Evolutionary conservation across 2,797 vertebrate genomes (phyloP), one percentile per base, ranked within the genome.

Genomic region (Lutra lutra): DNA sequence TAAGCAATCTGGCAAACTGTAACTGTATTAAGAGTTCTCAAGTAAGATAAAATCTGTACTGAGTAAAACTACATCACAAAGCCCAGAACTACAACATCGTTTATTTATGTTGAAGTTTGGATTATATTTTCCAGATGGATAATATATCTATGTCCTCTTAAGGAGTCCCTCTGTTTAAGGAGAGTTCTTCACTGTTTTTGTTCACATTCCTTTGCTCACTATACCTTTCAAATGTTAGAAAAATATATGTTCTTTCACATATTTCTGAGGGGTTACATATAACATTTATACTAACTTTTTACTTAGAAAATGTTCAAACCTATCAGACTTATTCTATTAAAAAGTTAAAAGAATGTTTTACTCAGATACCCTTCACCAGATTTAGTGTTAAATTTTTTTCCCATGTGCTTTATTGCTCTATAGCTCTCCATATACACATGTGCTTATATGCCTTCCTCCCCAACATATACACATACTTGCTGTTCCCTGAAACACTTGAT

Each of bases 1-100:
- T 70, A 95, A 95, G 58, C 91, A 97, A 95, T 94, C 94, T 96
- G 96, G 35, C 13, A 86, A 88, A 86, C 20, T 48, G 51, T 95
- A 95, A 91, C 20, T 62, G 4, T 78, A 64, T 62, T 83, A 85
- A 85, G 38, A 72, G 32, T 93, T 96, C 51, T 93, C 51, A 96
- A 90, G 66, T 56, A 95, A 91, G 40, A 79, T 84, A 78, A 82
- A 92, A 91, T 54, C 38, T 92, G 82, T 70, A 66, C 13, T 51
- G 14, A 95, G 32, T 48, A 60, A 91, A 93, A 85, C 14, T 86
- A 56, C 0, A 86, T 38, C 56, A 73, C 21, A 90, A 91, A 95
- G 38, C n/a, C 7, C 35, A 88, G 35, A 96, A 86, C 5, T 72
- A 5, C 12, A 86, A 58, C 3, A 25, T 46, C 1, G 2, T 35